Base-by-base conservation (phyloP, 2,113 vertebrate species). In the Pteropus alecto region DNA sequence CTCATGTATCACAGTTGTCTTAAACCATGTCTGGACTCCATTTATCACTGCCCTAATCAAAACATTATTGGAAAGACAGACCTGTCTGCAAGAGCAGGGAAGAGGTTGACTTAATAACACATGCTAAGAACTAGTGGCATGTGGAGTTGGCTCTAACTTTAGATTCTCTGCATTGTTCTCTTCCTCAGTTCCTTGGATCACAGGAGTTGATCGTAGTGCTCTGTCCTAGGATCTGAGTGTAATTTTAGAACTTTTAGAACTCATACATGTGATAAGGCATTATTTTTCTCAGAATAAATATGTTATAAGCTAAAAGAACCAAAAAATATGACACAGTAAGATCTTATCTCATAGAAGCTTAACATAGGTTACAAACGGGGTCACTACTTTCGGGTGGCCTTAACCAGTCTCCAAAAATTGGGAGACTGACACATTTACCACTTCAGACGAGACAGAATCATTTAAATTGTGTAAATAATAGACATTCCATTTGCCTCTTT, bases 401-500 rank as follows among this genome's bases (percentile, higher is more conserved):
- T 92, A 21, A 94, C 26, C 13, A 19, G 0, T 78, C 21, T 85
- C 43, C 28, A 56, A n/a, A 84, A 54, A 41, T 38, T 38, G 58
- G 38, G 35, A 73, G 0, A 5, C 48, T 58, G 22, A 38, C 58
- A 3, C 24, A 61, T n/a, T 67, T 41, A 24, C 30, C 30, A 28
- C 16, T 67, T 93, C 3, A 1, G 71, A 83, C 43, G 13, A 13
- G 13, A 38, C 33, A 68, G 41, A 81, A 26, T 33, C 43, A 48
- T 83, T 74, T 67, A 38, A 56, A 58, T 43, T 76, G 15, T 89
- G 14, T 74, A 77, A 97, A 18, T 76, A 63, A 48, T 87, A 71
- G 22, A 74, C 43, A 13, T 71, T 68, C 46, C 3, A 0, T 98
- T n/a, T 97, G 95, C 10, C 92, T 97, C 58, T 98, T 94, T 98